A percentile compares a stretch with the other conserved stretches of the same genome.
These are phyloP conservation scores for Vidua chalybeata DNA, from an alignment of 2,113 vertebrate species.

Conservation along the genomic window DNA sequence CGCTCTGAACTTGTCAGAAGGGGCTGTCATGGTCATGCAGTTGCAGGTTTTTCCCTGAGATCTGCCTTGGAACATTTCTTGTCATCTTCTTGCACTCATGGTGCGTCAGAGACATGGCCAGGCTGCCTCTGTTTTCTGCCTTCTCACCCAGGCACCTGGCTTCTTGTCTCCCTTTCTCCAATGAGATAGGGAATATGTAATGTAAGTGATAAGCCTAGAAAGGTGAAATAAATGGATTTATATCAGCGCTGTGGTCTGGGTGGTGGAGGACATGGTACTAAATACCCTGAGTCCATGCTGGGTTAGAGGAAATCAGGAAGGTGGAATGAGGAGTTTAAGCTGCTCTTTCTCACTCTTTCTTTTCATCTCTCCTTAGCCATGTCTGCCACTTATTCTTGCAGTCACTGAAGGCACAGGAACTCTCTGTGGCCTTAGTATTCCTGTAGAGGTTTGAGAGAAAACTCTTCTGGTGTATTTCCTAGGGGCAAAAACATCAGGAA, in stretches of 20 bases:
- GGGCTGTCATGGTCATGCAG: not conserved
- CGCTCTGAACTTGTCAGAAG: not conserved
- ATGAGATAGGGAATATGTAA: not conserved
- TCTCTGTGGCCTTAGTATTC: not conserved
- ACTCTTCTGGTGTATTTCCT: not conserved
- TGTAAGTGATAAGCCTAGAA: not conserved
- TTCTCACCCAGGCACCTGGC: not conserved
- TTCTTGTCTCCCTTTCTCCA: not conserved
- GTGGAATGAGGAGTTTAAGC: not conserved
- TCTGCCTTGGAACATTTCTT: not conserved
- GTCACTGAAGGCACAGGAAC: not conserved
- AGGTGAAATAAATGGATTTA: not conserved
- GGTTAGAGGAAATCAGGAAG: not conserved
- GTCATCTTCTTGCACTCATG: not conserved
- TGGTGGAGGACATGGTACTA: not conserved
- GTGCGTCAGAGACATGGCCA: not conserved
- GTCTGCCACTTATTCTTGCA: not conserved
- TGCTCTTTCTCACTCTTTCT: not conserved
- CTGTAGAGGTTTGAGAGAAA: not conserved
- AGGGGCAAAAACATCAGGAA: not conserved
- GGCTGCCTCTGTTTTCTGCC: not conserved
- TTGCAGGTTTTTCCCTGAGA: not conserved
- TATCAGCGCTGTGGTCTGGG: not conserved
- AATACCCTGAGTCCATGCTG: not conserved
- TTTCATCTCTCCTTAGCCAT: not conserved